These are phyloP conservation scores for Paratilapia polleni DNA, from an alignment of 2,113 vertebrate genomes.

Conservation along the genomic window DNA sequence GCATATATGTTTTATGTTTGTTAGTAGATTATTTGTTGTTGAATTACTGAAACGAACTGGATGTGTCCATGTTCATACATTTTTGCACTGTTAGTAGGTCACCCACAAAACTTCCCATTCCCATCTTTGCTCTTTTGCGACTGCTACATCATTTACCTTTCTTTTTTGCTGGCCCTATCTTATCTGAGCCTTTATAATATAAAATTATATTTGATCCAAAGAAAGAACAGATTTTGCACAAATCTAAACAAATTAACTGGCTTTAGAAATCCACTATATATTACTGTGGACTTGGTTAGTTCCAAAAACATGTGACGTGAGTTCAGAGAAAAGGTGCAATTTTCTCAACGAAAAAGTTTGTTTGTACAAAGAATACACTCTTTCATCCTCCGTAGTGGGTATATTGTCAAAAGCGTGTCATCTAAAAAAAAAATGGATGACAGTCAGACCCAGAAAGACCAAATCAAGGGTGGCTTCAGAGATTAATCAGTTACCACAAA, in stretches of 20 bases:
- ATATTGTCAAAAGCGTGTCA: background rate
- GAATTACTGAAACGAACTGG: too few species aligned
- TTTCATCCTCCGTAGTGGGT: background rate
- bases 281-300: background rate
- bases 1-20: background rate
- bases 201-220: too few species aligned
- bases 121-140: too few species aligned
- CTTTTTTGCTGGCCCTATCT: too few species aligned
- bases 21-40: background rate
- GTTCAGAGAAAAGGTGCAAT: background rate
- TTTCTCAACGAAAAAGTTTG: background rate
- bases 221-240: too few species aligned
- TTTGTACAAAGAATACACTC: background rate
- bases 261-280: background rate
- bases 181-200: too few species aligned
- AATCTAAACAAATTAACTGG: too few species aligned
- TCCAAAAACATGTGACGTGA: background rate
- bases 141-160: too few species aligned
- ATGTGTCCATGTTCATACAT: too few species aligned
- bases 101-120: too few species aligned
- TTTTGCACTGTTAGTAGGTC: too few species aligned
- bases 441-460: background rate
- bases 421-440: background rate
- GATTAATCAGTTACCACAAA: background rate
- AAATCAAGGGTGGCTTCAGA: background rate